Evolutionary conservation across 2,888 invertebrate species (phyloP).

Genomic region (Oscheius sp.): DNA sequence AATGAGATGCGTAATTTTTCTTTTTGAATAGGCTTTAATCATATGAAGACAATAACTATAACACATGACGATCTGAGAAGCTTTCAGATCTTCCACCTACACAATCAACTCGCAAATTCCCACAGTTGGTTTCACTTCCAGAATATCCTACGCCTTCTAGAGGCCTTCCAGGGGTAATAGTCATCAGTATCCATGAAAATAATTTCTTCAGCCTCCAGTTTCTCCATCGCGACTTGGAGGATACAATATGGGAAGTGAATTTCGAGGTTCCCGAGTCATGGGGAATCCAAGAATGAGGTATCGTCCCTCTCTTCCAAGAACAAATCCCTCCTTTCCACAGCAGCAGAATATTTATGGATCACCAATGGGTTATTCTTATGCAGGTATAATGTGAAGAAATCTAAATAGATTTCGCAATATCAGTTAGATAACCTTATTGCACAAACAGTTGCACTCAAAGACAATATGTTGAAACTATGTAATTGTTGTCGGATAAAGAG

Average conservation of each 20-base stretch:
- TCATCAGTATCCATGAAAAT: neutral
- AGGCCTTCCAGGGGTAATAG: neutral
- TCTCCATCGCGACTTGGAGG: neutral
- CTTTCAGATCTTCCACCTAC: neutral
- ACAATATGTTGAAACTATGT: too few relatives aligned
- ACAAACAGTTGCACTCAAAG: too few relatives aligned
- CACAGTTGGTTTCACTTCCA: slow-evolving; percentile 11
- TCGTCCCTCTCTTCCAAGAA: slow-evolving; percentile 2
- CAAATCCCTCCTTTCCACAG: neutral
- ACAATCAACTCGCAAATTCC: neutral
- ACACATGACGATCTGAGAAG: too few relatives aligned
- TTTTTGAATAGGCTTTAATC: too few relatives aligned
- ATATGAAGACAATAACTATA: too few relatives aligned
- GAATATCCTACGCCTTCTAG: slow-evolving; percentile 1
- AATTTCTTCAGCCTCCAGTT: neutral
- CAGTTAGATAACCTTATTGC: too few relatives aligned
- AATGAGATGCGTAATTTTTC: too few relatives aligned
- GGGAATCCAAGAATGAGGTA: slow-evolving; percentile 26
- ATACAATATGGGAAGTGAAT: neutral
- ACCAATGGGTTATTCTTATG: slow-evolving; percentile 27
- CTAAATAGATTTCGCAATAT: too few relatives aligned
- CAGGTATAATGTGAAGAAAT: neutral
- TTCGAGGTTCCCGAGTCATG: slow-evolving; percentile 13
- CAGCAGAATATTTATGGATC: slow-evolving; percentile 14
- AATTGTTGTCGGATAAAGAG: too few relatives aligned